phyloP scores from a whole-genome alignment of 2,113 vertebrate genomes.

The Cisticola juncidis region DNA sequence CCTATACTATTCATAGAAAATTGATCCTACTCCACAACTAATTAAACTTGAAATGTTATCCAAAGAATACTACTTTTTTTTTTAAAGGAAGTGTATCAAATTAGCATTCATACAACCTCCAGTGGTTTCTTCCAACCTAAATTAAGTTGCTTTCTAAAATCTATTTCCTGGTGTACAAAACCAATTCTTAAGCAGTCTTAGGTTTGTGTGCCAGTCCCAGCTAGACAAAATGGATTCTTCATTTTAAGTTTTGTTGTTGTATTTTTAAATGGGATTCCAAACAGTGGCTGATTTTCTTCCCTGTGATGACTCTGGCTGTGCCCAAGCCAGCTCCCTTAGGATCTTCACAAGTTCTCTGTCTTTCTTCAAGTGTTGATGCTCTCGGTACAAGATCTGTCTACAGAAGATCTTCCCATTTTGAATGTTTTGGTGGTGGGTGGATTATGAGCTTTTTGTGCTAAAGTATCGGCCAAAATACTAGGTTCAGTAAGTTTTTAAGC shows the following conservation, averaged over 20 bases:
- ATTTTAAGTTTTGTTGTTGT: not conserved
- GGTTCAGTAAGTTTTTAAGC: not conserved
- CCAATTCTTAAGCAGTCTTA: not conserved
- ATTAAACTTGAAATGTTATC: not conserved
- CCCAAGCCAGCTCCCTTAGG: not conserved
- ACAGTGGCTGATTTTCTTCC: not conserved
- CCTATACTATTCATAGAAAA: not conserved
- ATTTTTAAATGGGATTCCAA: not conserved
- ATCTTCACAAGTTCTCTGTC: not conserved
- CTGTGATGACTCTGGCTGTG: not conserved
- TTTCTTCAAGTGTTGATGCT: not conserved
- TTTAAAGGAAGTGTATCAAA: not conserved
- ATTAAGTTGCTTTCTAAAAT: not conserved
- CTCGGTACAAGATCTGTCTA: not conserved
- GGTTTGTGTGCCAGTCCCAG: not conserved
- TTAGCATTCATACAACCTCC: not conserved
- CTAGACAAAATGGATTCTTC: not conserved
- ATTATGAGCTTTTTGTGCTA: not conserved
- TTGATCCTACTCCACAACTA: not conserved
- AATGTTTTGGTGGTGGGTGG: not conserved
- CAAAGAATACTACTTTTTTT: not conserved
- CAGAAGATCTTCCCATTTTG: not conserved
- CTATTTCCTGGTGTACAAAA: not conserved
- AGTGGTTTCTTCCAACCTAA: not conserved
- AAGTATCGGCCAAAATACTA: not conserved